Evolutionary conservation across 2,888 invertebrate genomes (phyloP), one percentile per base, ranked within the genome.

Genomic region (Nomada goodeniana): DNA sequence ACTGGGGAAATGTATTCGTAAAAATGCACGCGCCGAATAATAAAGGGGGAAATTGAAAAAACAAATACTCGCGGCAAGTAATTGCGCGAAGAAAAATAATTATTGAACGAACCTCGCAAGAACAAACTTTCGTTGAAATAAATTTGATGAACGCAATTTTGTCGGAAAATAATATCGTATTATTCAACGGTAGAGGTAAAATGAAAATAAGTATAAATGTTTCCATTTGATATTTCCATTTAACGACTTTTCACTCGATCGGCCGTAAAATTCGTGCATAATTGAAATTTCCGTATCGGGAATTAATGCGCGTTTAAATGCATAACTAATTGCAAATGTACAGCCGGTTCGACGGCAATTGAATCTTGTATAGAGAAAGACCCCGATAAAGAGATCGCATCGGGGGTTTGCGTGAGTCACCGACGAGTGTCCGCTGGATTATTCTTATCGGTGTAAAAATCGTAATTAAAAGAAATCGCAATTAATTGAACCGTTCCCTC

Each of bases 301-400:
- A 10, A 20, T 52, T n/a, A 13, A 52, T 20, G 0, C 36, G 2
- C 18, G 42, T 2, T n/a, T 2, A n/a, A 26, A 55, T 50, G 18
- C 50, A 18, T 26, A 15, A 3, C 57, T 50, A 52, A 63, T 23
- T 13, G 26, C 18, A 52, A 29, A 29, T 61, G 20, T 18, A 76
- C 63, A n/a, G 60, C 11, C 29, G 53, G 29, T 65, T 57, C 55
- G 47, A 79, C 47, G 59, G 61, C 73, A 76, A 83, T 83, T 75
- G 75, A 72, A 74, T 68, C 63, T 78, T 60, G 61, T 74, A 82
- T 78, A 74, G 57, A 68, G 53, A 26, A 68, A 53, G 36, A 65
- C 42, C 36, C 36, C 29, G 78, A 71, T 71, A 13, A 68, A 36
- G 36, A 18, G 42, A 76, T 71, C 69, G 36, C 26, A 82, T 74